Evolutionary conservation across 2,797 vertebrate species (phyloP), one percentile per base, ranked within the genome.

Genomic region (Scarus forsteni): DNA sequence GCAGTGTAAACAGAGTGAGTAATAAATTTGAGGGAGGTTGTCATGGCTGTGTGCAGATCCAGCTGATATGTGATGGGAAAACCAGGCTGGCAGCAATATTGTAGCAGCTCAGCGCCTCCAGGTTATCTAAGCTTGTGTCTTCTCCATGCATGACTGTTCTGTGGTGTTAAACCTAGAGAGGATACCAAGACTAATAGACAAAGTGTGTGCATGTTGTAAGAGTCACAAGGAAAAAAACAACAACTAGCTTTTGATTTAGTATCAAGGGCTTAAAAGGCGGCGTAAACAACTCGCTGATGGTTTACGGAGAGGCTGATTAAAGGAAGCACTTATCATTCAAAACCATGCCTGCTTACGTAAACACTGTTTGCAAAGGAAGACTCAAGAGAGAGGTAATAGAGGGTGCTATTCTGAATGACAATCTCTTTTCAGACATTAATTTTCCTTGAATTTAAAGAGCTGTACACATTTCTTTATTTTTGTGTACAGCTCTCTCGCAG

Each of bases 321-420:
- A 80, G 67, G 56, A 75, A 81, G 73, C 74, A 81, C 77, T 89
- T 88, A 87, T 85, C 80, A 87, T 88, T 86, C 79, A 76, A 63
- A 83, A 61, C 70, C 84, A 85, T 62, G 70, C 63, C 72, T 69
- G 76, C 76, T 79, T 68, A 62, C 65, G 77, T 80, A 85, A 86
- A 85, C 77, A 77, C 56, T 71, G 71, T 79, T 81, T 69, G 72
- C 70, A 70, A 54, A 51, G 79, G 75, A 79, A 61, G 60, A 70
- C 60, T 64, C 18, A 39, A 80, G 52, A 75, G 51, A 1, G 7
- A 80, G 75, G 66, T 76, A 84, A 81, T 68, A 56, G 62, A 58
- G 54, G 66, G 55, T 61, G 53, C 70, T 60, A 14, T 77, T 81
- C 46, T 55, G 35, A 71, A 68, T 67, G 66, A 83, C 71, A 73